These are phyloP conservation scores for Meteorus cinctellus DNA, from an alignment of 2,888 invertebrate species.

Conservation along the genomic window DNA sequence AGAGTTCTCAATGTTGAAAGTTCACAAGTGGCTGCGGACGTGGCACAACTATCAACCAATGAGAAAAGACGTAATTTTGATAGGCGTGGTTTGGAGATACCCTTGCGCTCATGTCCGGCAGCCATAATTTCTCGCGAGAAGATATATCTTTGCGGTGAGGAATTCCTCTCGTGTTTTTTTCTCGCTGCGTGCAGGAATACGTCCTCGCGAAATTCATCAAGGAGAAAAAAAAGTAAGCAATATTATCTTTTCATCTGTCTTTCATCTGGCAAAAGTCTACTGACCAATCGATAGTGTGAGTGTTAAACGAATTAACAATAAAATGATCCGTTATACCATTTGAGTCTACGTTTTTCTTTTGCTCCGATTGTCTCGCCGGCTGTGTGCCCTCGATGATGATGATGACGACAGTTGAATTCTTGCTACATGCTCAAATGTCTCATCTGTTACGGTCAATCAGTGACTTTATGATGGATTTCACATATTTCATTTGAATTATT, in stretches of 20 bases:
- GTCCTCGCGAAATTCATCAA: constrained; percentile 20
- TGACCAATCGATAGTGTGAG: neutral
- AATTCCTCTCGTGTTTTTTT: constrained; percentile 51
- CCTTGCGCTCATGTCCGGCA: constrained; percentile 57
- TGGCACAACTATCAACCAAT: constrained; percentile 66
- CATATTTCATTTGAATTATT: neutral
- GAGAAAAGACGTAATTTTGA: constrained; percentile 57
- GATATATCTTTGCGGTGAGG: constrained; percentile 56
- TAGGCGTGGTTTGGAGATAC: constrained; percentile 67
- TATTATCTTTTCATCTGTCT: neutral
- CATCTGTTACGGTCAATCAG: constrained; percentile 13
- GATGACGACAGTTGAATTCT: constrained; percentile 2
- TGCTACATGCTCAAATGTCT: neutral
- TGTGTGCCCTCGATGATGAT: constrained; percentile 28
- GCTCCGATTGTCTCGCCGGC: constrained; percentile 51
- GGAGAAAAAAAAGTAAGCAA: neutral
- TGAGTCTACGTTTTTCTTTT: neutral
- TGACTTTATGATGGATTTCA: neutral
- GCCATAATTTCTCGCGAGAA: constrained; percentile 65
- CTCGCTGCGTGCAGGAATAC: constrained; percentile 28
- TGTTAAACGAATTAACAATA: neutral
- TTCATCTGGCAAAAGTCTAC: neutral
- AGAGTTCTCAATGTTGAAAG: constrained; percentile 43
- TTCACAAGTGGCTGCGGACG: constrained; percentile 65
- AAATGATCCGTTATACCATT: constrained; percentile 5